These are phyloP conservation scores for Micrasema longulum DNA, from an alignment of 1,140 invertebrate species.

Conservation along the genomic window DNA sequence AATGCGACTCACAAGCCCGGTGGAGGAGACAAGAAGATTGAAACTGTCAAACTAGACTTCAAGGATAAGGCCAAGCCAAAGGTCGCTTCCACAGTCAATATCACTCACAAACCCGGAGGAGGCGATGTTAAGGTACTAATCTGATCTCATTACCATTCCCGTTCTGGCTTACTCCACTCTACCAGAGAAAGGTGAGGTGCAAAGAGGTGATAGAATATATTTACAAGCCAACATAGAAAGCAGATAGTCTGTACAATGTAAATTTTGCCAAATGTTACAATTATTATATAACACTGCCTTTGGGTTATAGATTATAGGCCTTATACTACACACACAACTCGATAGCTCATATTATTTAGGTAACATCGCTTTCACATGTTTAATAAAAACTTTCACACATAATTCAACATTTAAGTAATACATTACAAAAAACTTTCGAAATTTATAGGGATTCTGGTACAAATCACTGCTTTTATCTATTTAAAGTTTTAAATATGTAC, in stretches of 20 bases:
- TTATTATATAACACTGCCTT: conserved; percentile 30
- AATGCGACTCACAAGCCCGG: conserved; percentile 93
- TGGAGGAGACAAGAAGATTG: conserved; percentile 93
- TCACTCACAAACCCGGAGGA: conserved; percentile 88
- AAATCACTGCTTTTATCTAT: too few relatives aligned
- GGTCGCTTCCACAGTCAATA: conserved; percentile 93
- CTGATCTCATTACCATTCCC: neutral
- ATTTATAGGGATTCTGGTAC: too few relatives aligned
- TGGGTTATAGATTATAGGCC: neutral
- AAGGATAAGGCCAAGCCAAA: conserved; percentile 93
- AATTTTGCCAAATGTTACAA: conserved; percentile 5
- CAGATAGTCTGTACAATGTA: too few relatives aligned
- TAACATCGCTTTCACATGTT: too few relatives aligned
- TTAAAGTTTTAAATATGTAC: too few relatives aligned
- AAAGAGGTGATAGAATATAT: too few relatives aligned
- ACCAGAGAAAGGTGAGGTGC: neutral
- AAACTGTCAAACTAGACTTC: conserved; percentile 89
- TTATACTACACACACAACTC: conserved; percentile 2
- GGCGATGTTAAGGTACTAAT: conserved; percentile 87
- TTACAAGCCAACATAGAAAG: too few relatives aligned
- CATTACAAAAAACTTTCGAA: too few relatives aligned
- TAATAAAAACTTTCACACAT: too few relatives aligned
- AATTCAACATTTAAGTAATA: too few relatives aligned
- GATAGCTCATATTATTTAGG: neutral
- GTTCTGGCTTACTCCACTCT: neutral